Conservation (phyloP, 1,140 invertebrate genomes). For the Hypsibius dujardini region DNA sequence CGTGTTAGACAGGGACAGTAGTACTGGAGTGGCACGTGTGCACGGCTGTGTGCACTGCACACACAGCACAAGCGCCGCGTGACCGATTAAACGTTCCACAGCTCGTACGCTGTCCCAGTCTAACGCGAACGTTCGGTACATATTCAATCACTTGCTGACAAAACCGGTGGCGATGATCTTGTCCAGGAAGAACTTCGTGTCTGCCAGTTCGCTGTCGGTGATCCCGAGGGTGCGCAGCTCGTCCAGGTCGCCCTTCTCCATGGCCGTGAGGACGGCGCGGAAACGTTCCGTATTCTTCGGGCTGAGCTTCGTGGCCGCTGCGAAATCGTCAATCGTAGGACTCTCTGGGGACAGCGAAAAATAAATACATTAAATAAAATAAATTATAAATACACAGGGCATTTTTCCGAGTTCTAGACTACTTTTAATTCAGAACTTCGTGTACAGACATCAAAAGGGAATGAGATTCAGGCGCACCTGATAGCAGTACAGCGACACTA, state of each 20-base stretch:
- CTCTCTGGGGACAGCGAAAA: constrained; percentile 68
- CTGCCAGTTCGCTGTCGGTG: constrained; percentile 83
- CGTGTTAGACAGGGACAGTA: too few relatives aligned
- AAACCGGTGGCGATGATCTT: constrained; percentile 90
- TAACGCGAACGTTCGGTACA: too few relatives aligned
- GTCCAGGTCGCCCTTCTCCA: constrained; percentile 81
- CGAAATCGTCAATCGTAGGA: constrained; percentile 84
- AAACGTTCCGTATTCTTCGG: constrained; percentile 72
- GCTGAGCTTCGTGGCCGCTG: constrained; percentile 63
- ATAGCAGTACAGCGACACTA: constrained; percentile 78
- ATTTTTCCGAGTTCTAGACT: constrained; percentile 11
- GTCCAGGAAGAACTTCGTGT: constrained; percentile 89
- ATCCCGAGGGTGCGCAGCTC: constrained; percentile 82
- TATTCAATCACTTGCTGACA: too few relatives aligned
- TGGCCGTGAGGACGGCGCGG: constrained; percentile 79
- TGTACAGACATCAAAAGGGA: constrained; percentile 7
- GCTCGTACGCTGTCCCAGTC: too few relatives aligned
- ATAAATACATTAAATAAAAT: background rate
- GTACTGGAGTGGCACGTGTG: too few relatives aligned
- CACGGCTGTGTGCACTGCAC: too few relatives aligned
- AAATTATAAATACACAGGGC: constrained; percentile 18
- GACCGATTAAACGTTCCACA: too few relatives aligned
- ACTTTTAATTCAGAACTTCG: constrained; percentile 2
- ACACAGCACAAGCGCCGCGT: too few relatives aligned
- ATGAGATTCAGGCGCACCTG: constrained; percentile 44